phyloP scores from a whole-genome alignment of 2,888 invertebrate species.

The Polydrusus pterygomalis region DNA sequence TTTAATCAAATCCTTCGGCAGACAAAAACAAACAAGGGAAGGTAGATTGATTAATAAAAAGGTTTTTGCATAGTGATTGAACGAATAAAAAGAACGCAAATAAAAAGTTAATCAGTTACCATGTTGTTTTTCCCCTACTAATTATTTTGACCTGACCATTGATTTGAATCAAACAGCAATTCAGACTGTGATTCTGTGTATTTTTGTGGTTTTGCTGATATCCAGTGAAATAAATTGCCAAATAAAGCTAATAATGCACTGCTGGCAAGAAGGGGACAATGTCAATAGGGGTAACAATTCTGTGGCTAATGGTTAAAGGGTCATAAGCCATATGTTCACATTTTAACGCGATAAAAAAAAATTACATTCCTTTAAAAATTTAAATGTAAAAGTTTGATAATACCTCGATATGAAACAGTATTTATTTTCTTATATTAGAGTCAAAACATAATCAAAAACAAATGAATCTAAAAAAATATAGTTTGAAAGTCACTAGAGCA shows the following conservation, averaged over 20 bases:
- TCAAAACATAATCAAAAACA: too few relatives aligned
- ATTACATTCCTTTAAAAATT: too few relatives aligned
- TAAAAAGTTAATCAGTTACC: slow-evolving; percentile 3
- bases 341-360: too few relatives aligned
- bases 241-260: background rate
- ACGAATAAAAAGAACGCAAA: background rate
- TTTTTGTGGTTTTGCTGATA: slow-evolving; percentile 29
- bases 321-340: too few relatives aligned
- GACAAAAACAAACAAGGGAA: background rate
- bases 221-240: background rate
- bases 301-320: too few relatives aligned
- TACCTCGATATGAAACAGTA: too few relatives aligned
- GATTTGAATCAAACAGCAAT: slow-evolving; percentile 41
- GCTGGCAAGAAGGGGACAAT: background rate
- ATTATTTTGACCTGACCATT: slow-evolving; percentile 9
- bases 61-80: background rate
- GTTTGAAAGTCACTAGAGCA: too few relatives aligned
- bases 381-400: too few relatives aligned
- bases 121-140: background rate
- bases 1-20: background rate
- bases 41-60: background rate
- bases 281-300: too few relatives aligned
- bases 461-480: too few relatives aligned
- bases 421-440: too few relatives aligned
- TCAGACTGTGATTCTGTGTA: slow-evolving; percentile 25